A percentile compares a stretch with the other conserved stretches of the same genome.
These are phyloP conservation scores for Sceloporus tristichus DNA, from an alignment of 2,113 vertebrate species.

Conservation along the genomic window DNA sequence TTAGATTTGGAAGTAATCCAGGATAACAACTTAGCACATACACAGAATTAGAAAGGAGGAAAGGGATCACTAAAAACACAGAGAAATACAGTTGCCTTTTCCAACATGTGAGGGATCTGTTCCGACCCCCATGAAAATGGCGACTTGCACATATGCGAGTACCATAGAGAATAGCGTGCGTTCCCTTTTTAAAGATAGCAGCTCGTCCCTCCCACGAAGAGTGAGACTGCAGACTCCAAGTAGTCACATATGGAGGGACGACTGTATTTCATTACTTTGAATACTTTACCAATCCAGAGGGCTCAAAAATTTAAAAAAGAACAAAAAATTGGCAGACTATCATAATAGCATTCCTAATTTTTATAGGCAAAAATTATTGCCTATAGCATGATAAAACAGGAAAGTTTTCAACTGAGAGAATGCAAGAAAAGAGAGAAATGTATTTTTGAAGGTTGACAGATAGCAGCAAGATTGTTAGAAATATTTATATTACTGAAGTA, in stretches of 20 bases:
- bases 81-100: slow-evolving; percentile 14
- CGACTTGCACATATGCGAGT: no score
- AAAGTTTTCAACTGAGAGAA: neutral
- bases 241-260: no score
- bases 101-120: no score
- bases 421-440: neutral
- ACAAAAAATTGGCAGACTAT: neutral
- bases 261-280: neutral
- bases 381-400: neutral
- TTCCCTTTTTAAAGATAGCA: no score
- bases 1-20: slow-evolving; percentile 5
- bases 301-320: neutral
- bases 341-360: neutral
- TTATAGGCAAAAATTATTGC: slow-evolving; percentile 15
- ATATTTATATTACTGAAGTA: neutral
- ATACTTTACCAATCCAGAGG: neutral
- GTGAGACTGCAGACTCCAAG: no score
- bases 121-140: no score
- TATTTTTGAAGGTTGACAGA: neutral
- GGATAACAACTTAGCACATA: slow-evolving; percentile 4
- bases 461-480: no score
- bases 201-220: no score
- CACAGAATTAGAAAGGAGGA: neutral
- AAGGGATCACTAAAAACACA: slow-evolving; percentile 26
- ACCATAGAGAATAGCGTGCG: no score